Conservation (phyloP, 2,888 invertebrate genomes). For the Lycophotia porphyrea region DNA sequence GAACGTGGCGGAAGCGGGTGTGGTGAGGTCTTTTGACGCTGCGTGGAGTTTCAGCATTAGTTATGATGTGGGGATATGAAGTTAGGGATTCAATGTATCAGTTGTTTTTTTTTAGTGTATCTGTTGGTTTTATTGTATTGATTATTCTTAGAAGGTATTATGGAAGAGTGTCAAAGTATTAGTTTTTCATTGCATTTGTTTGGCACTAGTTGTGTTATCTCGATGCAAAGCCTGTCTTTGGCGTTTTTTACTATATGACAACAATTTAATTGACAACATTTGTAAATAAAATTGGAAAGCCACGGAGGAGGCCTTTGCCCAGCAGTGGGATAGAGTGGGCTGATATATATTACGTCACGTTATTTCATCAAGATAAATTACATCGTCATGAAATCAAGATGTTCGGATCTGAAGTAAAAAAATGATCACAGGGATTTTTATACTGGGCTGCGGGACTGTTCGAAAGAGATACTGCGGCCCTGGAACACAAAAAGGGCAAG, state of each 20-base stretch:
- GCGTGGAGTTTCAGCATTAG: slow-evolving; percentile 9
- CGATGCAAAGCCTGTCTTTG: neutral
- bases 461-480: too few relatives aligned
- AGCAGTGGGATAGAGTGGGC: neutral
- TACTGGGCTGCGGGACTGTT: too few relatives aligned
- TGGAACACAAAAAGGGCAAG: too few relatives aligned
- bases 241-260: neutral
- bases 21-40: slow-evolving; percentile 15
- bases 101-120: slow-evolving; percentile 14
- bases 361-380: neutral
- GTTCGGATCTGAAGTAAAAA: neutral
- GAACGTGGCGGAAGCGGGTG: slow-evolving; percentile 24
- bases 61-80: neutral
- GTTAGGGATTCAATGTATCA: slow-evolving; percentile 1
- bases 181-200: neutral
- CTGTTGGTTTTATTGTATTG: neutral
- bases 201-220: neutral
- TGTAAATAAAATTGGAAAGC: neutral
- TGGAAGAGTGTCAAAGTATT: neutral
- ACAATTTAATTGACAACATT: too few relatives aligned
- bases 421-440: neutral
- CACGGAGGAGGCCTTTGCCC: neutral
- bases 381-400: neutral
- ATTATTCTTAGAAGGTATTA: neutral
- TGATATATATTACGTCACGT: too few relatives aligned